These are phyloP conservation scores for Drosophila monieri DNA, from an alignment of 2,888 invertebrate species.

Conservation along the genomic window DNA sequence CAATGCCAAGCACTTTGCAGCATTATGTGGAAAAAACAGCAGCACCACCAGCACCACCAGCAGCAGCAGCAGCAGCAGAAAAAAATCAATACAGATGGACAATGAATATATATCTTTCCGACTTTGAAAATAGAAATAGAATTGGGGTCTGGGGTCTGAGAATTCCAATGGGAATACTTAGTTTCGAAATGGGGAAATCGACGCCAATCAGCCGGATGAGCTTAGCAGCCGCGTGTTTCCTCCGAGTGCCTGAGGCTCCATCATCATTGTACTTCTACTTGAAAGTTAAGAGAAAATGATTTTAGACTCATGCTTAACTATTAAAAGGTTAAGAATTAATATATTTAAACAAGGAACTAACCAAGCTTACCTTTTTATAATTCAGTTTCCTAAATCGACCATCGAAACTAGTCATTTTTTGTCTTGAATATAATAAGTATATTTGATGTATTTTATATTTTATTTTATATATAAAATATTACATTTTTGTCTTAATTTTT, in stretches of 20 bases:
- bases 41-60: conserved; percentile 1
- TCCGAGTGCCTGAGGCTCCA: conserved; percentile 8
- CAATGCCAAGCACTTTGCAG: conserved; percentile 56
- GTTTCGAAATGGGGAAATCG: conserved; percentile 13
- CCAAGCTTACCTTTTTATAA: too few relatives aligned
- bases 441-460: too few relatives aligned
- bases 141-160: background rate
- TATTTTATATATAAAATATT: too few relatives aligned
- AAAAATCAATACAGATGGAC: conserved; percentile 72
- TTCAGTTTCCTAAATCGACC: too few relatives aligned
- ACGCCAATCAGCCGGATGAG: conserved; percentile 60
- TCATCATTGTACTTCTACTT: conserved; percentile 2
- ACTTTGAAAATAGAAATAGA: conserved; percentile 14
- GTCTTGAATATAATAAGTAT: too few relatives aligned
- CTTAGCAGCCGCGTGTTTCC: conserved; percentile 37
- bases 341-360: too few relatives aligned
- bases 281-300: background rate
- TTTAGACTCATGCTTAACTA: too few relatives aligned
- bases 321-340: too few relatives aligned
- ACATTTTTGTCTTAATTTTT: too few relatives aligned
- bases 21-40: conserved; percentile 57
- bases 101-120: conserved; percentile 31
- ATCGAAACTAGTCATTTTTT: too few relatives aligned
- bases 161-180: conserved; percentile 8
- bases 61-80: conserved; percentile 30